Percentiles rank a stretch among this genome's conserved stretches.
Evolutionary conservation across 1,140 invertebrate species (phyloP).

Genomic region (Antheraea mylitta): DNA sequence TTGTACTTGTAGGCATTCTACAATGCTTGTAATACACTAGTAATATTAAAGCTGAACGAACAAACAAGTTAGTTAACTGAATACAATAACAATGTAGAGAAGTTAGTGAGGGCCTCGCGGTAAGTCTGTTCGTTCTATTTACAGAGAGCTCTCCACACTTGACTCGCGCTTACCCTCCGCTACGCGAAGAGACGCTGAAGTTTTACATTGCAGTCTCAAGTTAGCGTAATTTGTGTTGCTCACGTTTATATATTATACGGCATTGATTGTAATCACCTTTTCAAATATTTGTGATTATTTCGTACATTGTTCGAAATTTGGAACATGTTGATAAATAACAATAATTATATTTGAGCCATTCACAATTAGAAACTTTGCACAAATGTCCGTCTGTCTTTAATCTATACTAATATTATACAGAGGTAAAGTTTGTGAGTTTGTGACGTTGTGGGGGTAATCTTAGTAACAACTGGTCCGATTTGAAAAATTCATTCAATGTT

Average conservation of each 20-base stretch:
- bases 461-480: too few species aligned
- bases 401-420: too few species aligned
- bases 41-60: slow-evolving; percentile 22
- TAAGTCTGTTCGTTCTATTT: slow-evolving; percentile 43
- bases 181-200: slow-evolving; percentile 30
- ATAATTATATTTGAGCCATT: too few species aligned
- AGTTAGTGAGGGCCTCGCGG: slow-evolving; percentile 32
- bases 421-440: too few species aligned
- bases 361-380: too few species aligned
- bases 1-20: neutral
- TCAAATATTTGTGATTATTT: slow-evolving; percentile 11
- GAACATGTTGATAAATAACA: too few species aligned
- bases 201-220: slow-evolving; percentile 49
- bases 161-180: slow-evolving; percentile 45
- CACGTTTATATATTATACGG: slow-evolving; percentile 43
- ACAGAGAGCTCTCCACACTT: slow-evolving; percentile 39
- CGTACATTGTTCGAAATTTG: neutral
- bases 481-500: too few species aligned
- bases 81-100: slow-evolving; percentile 50
- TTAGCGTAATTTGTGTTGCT: slow-evolving; percentile 49
- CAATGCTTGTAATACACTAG: neutral
- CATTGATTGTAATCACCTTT: slow-evolving; percentile 21
- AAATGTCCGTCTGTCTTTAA: too few species aligned
- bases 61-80: slow-evolving; percentile 52
- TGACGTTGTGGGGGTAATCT: too few species aligned